These are phyloP conservation scores for Cataglyphis livida DNA, from an alignment of 2,888 invertebrate genomes.

Conservation along the genomic window DNA sequence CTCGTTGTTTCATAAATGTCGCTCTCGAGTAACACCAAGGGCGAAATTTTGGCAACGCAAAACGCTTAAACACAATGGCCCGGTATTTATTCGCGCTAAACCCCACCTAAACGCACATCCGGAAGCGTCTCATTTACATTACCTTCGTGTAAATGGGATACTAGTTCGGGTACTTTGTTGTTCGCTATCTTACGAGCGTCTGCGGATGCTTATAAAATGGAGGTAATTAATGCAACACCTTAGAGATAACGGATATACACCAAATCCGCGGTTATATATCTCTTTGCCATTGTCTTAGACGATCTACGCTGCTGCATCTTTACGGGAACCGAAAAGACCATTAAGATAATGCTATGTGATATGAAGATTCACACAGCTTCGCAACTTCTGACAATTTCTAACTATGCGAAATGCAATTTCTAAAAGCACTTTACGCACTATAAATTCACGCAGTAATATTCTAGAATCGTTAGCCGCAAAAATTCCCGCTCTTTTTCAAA, in stretches of 20 bases:
- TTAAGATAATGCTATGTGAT: constrained; percentile 29
- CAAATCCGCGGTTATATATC: constrained; percentile 36
- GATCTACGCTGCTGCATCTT: constrained; percentile 10
- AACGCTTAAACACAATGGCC: constrained; percentile 20
- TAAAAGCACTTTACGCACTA: background rate
- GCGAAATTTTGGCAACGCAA: constrained; percentile 29
- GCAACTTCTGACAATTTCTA: background rate
- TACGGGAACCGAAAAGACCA: constrained; percentile 11
- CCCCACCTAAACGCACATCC: constrained; percentile 8
- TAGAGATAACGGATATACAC: constrained; percentile 26
- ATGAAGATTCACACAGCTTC: background rate
- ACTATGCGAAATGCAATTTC: background rate
- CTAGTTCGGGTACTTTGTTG: constrained; percentile 11
- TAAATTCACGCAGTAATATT: background rate
- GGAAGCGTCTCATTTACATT: constrained; percentile 13
- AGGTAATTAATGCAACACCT: constrained; percentile 46
- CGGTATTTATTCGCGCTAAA: constrained; percentile 36
- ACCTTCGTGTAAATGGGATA: constrained; percentile 29
- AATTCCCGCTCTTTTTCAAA: background rate
- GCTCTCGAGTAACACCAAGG: background rate
- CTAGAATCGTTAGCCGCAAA: background rate
- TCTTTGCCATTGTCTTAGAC: constrained; percentile 33
- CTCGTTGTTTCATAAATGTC: constrained; percentile 3
- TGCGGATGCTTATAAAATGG: constrained; percentile 47
- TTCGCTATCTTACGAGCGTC: constrained; percentile 38